Conservation (phyloP, 2,113 vertebrate species). For the Gadus chalcogrammus region DNA sequence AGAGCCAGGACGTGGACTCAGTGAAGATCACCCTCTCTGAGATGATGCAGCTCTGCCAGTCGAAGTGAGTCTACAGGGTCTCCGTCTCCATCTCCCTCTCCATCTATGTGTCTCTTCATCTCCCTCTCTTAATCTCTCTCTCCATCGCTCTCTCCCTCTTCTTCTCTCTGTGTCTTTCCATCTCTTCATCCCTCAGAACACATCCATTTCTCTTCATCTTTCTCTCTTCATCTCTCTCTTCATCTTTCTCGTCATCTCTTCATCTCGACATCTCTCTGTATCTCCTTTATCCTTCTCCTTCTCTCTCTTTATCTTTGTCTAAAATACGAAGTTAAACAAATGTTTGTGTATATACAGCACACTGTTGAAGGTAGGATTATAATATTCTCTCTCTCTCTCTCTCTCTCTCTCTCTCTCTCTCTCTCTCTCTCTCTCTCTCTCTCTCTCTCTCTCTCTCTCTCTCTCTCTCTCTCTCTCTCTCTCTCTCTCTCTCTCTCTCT, state of each 20-base stretch:
- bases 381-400: too few relatives aligned
- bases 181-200: neutral
- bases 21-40: neutral
- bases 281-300: too few relatives aligned
- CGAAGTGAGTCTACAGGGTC: neutral
- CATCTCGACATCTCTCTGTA: neutral
- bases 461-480: too few relatives aligned
- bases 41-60: neutral
- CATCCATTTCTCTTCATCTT: neutral
- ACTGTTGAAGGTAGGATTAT: too few relatives aligned
- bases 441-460: too few relatives aligned
- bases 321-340: too few relatives aligned
- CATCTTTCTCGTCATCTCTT: neutral
- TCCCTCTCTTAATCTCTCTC: neutral
- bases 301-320: too few relatives aligned
- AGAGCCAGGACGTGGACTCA: neutral
- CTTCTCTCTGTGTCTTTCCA: neutral
- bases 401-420: too few relatives aligned
- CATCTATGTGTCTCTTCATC: neutral
- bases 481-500: too few relatives aligned
- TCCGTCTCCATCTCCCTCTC: neutral
- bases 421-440: too few relatives aligned
- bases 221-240: neutral
- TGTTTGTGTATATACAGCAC: too few relatives aligned
- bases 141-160: too few relatives aligned